phyloP scores from a whole-genome alignment of 2,888 invertebrate species.

The Troilus luridus region DNA sequence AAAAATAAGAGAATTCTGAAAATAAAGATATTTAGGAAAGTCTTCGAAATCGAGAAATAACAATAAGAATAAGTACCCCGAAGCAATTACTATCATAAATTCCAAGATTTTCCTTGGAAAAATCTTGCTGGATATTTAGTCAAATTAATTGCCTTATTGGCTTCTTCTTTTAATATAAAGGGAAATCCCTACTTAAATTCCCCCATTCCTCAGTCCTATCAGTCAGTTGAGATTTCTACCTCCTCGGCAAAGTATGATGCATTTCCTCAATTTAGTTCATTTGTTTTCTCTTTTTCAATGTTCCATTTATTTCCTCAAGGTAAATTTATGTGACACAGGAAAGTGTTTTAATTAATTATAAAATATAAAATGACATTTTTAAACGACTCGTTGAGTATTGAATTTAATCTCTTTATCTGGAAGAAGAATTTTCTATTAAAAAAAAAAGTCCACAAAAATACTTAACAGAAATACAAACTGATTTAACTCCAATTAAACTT shows the following conservation, averaged over 20 bases:
- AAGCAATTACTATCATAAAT: background rate
- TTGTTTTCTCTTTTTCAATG: background rate
- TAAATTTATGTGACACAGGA: background rate
- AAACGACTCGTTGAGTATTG: no score
- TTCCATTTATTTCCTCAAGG: background rate
- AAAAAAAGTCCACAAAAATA: no score
- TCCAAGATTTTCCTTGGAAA: background rate
- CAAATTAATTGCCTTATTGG: background rate
- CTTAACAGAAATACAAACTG: no score
- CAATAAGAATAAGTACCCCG: no score
- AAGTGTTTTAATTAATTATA: background rate
- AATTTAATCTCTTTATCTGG: no score
- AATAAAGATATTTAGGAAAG: background rate
- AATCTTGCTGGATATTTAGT: background rate
- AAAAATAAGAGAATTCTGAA: background rate
- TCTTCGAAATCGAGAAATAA: background rate
- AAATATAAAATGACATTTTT: no score
- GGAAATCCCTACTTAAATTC: slow-evolving; percentile 26
- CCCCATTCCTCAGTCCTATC: slow-evolving; percentile 9
- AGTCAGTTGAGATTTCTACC: slow-evolving; percentile 18
- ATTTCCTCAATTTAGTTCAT: slow-evolving; percentile 13
- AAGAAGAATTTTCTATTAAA: no score
- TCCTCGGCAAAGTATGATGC: slow-evolving; percentile 5
- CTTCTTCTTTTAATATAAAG: background rate
- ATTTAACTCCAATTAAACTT: no score